Percentiles rank a stretch among this genome's conserved stretches.
Conservation (phyloP, 2,797 vertebrate genomes). For the Diplodus sargus region DNA sequence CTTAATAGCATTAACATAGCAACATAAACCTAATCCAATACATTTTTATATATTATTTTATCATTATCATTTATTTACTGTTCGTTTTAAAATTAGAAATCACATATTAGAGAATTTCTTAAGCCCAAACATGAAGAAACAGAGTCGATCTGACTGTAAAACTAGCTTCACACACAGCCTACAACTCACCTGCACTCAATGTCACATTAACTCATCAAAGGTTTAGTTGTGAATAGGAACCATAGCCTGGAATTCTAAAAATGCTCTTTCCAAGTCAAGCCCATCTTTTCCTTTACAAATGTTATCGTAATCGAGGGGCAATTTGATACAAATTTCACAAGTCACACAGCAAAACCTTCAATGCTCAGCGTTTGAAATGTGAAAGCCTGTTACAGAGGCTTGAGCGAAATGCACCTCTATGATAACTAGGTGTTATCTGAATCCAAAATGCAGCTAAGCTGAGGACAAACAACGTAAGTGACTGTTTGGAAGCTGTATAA, state of each 20-base stretch:
- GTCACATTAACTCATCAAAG: neutral
- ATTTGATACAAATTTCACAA: constrained; percentile 1
- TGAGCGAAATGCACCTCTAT: neutral
- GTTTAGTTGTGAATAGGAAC: neutral
- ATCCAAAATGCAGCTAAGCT: neutral
- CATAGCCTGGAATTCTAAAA: neutral
- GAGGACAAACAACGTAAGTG: neutral
- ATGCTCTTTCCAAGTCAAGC: neutral
- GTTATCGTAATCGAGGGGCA: neutral
- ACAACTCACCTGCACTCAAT: neutral
- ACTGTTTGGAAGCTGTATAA: neutral
- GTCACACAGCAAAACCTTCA: neutral
- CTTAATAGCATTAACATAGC: neutral
- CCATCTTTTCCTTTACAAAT: neutral
- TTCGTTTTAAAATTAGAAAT: neutral
- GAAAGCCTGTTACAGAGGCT: constrained; percentile 1
- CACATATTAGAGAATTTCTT: neutral
- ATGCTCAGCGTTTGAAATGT: neutral
- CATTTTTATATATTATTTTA: neutral
- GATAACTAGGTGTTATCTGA: neutral
- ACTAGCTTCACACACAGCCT: neutral
- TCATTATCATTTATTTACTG: too few relatives aligned
- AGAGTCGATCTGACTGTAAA: neutral
- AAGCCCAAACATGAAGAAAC: neutral
- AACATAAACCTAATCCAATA: neutral